Conservation (phyloP, 1,140 invertebrate species). For the Drosophila athabasca region DNA sequence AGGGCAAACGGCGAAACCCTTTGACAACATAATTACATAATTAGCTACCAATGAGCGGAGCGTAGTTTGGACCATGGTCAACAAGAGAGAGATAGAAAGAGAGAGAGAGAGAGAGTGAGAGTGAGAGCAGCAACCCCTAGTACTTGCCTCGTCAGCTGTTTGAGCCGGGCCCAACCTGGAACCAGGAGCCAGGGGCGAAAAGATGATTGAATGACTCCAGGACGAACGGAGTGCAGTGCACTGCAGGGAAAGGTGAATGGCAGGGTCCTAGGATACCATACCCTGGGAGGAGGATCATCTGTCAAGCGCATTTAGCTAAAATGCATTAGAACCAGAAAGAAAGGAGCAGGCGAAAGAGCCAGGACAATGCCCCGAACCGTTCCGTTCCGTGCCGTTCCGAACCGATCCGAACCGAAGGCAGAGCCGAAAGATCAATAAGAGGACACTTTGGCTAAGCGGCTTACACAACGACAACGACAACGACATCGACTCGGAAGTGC, state of each 20-base stretch:
- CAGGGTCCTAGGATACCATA: constrained; percentile 8
- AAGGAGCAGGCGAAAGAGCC: constrained; percentile 15
- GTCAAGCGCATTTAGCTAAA: constrained; percentile 75
- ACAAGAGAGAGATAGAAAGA: background rate
- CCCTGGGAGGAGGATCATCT: constrained; percentile 63
- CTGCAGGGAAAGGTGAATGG: too few species aligned
- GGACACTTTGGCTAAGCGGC: constrained; percentile 74
- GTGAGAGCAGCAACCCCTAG: too few species aligned
- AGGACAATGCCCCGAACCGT: constrained; percentile 34
- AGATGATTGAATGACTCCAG: constrained; percentile 44
- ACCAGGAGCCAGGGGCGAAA: too few species aligned
- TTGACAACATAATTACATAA: constrained; percentile 79
- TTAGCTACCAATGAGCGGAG: constrained; percentile 59
- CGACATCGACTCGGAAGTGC: constrained; percentile 71
- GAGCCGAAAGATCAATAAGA: constrained; percentile 46
- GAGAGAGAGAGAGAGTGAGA: background rate
- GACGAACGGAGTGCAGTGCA: background rate
- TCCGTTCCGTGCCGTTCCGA: too few species aligned
- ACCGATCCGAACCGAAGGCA: background rate
- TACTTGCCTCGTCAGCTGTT: constrained; percentile 20
- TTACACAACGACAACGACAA: constrained; percentile 41
- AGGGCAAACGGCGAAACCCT: constrained; percentile 38
- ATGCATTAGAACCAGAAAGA: constrained; percentile 65
- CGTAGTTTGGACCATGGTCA: too few species aligned
- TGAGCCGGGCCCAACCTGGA: background rate